A percentile compares a stretch with the other conserved stretches of the same genome.
Evolutionary conservation across 2,888 invertebrate genomes (phyloP).

Genomic region (Dicyrtomina minuta): DNA sequence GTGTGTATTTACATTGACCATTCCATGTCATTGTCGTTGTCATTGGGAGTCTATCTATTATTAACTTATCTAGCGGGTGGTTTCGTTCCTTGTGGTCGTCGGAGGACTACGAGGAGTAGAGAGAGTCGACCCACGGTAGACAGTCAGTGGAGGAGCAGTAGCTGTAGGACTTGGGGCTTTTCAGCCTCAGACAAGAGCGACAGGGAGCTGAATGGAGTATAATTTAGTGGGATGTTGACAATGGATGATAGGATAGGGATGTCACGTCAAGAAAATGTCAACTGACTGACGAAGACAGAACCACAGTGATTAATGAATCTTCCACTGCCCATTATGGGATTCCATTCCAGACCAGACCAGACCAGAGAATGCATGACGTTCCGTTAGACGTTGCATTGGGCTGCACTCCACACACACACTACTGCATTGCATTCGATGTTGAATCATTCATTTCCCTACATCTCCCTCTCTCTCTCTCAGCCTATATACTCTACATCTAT

Average conservation of each 20-base stretch:
- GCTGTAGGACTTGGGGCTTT: too few relatives aligned
- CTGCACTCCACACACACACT: too few relatives aligned
- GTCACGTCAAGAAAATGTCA: conserved; percentile 27
- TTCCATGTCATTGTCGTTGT: too few relatives aligned
- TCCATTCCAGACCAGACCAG: too few relatives aligned
- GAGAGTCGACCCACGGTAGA: not conserved
- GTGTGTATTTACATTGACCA: too few relatives aligned
- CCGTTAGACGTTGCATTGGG: too few relatives aligned
- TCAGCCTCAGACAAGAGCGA: too few relatives aligned
- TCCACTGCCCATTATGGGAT: too few relatives aligned
- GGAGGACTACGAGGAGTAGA: not conserved
- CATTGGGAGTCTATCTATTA: conserved; percentile 7
- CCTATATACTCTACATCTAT: too few relatives aligned
- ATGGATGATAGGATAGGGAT: conserved; percentile 27
- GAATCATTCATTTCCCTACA: conserved; percentile 7
- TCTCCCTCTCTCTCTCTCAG: too few relatives aligned
- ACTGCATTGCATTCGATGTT: not conserved
- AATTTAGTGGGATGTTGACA: conserved; percentile 35
- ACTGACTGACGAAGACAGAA: conserved; percentile 35
- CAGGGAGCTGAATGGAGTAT: conserved; percentile 22
- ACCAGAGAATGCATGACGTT: too few relatives aligned
- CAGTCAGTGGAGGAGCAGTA: not conserved
- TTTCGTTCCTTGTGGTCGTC: not conserved
- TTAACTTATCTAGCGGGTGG: conserved; percentile 6
- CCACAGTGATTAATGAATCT: conserved; percentile 47